These are phyloP conservation scores for Macrosiphum euphorbiae DNA, from an alignment of 2,888 invertebrate genomes.

Conservation along the genomic window DNA sequence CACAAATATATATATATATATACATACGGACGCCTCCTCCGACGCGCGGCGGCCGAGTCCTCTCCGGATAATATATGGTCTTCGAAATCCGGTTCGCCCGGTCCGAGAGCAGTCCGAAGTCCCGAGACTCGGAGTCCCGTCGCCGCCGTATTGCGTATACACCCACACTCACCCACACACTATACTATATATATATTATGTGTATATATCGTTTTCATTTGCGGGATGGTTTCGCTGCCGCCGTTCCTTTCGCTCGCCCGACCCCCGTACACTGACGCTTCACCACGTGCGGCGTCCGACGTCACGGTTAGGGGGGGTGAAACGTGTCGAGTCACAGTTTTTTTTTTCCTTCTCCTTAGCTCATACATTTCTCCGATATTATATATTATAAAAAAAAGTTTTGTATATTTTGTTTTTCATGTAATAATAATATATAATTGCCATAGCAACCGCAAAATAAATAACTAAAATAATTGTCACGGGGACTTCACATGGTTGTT, in stretches of 20 bases:
- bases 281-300: neutral
- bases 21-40: neutral
- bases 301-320: neutral
- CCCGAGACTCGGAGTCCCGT: slow-evolving; percentile 8
- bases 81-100: slow-evolving; percentile 56
- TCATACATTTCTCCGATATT: neutral
- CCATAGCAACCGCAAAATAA: too few species aligned
- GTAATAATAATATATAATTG: neutral
- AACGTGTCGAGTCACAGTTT: neutral
- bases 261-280: neutral
- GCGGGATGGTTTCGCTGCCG: neutral
- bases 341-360: neutral
- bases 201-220: slow-evolving; percentile 11
- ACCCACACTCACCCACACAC: neutral
- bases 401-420: neutral
- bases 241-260: neutral
- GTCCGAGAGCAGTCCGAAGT: slow-evolving; percentile 8
- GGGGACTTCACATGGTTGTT: neutral
- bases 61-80: slow-evolving; percentile 52
- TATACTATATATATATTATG: neutral
- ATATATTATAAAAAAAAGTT: neutral
- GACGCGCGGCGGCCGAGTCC: neutral
- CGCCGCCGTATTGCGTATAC: neutral
- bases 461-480: neutral
- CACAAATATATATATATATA: too few species aligned